Percentiles rank a stretch among this genome's conserved stretches.
Evolutionary conservation across 2,113 vertebrate genomes (phyloP).

Genomic region (Mirounga angustirostris): DNA sequence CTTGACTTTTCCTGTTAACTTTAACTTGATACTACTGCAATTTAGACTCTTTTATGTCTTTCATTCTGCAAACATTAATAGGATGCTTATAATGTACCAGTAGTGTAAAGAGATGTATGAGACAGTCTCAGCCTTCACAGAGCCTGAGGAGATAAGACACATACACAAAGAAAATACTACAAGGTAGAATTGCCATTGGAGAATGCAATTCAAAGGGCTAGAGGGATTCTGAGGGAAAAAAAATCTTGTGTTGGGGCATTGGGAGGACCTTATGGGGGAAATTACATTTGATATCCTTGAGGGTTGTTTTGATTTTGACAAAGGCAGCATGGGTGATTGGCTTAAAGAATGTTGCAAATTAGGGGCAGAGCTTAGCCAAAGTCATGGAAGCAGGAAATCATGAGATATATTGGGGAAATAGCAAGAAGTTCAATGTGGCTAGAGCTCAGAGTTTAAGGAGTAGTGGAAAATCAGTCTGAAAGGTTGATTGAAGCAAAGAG

Average conservation of each 20-base stretch:
- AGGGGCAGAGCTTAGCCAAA: not conserved
- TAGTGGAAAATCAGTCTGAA: not conserved
- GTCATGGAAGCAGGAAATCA: not conserved
- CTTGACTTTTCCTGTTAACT: conserved; percentile 7
- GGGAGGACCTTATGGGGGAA: not conserved
- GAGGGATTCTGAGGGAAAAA: not conserved
- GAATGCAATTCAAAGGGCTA: not conserved
- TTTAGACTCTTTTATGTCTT: conserved; percentile 19
- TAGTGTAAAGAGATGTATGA: not conserved
- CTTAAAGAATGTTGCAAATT: not conserved
- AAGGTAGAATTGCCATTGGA: not conserved
- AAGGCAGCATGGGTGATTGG: not conserved
- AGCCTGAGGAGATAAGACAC: not conserved
- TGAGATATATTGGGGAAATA: conserved; percentile 9
- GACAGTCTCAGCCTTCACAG: not conserved
- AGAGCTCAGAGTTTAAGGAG: not conserved
- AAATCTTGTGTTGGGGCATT: not conserved
- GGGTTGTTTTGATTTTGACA: conserved; percentile 13
- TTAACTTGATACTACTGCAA: not conserved
- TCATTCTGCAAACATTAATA: conserved; percentile 1
- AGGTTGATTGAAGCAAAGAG: not conserved
- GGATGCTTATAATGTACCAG: not conserved
- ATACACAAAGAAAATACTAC: not conserved
- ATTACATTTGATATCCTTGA: not conserved
- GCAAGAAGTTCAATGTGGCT: not conserved